Evolutionary conservation across 2,888 invertebrate genomes (phyloP).

Genomic region (Linnaemya tessellans): DNA sequence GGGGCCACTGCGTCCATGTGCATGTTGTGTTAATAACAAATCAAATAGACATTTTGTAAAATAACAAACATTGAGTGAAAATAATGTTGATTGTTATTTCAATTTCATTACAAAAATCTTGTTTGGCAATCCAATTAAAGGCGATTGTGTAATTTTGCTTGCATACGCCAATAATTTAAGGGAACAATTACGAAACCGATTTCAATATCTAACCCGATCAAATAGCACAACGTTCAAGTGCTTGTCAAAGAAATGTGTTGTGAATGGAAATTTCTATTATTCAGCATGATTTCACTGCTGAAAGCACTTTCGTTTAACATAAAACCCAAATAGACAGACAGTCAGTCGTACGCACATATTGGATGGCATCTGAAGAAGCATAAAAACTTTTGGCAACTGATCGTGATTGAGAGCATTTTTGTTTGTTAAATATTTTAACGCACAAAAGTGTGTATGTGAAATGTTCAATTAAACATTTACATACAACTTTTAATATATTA

Average conservation of each 20-base stretch:
- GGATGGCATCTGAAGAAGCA: not conserved
- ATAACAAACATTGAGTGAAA: not conserved
- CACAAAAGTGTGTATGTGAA: too few species aligned
- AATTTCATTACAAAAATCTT: not conserved
- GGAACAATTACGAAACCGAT: not conserved
- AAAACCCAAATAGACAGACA: not conserved
- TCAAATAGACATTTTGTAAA: not conserved
- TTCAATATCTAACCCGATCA: slow-evolving; percentile 4
- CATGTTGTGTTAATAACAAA: too few species aligned
- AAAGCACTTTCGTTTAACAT: not conserved
- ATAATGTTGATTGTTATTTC: not conserved
- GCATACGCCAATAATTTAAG: not conserved
- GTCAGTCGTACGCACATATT: not conserved
- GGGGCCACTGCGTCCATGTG: too few species aligned
- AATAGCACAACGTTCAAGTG: slow-evolving; percentile 11
- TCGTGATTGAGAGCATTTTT: not conserved
- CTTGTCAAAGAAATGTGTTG: not conserved
- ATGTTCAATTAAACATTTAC: too few species aligned
- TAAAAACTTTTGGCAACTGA: not conserved
- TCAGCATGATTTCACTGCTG: not conserved
- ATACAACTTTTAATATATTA: too few species aligned
- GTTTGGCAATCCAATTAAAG: not conserved
- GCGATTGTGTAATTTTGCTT: not conserved
- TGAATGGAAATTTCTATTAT: not conserved
- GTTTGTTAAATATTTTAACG: not conserved